Evolutionary conservation across 2,888 invertebrate species (phyloP), one percentile per base, ranked within the genome.

Genomic region (Caenorhabditis doughertyi): DNA sequence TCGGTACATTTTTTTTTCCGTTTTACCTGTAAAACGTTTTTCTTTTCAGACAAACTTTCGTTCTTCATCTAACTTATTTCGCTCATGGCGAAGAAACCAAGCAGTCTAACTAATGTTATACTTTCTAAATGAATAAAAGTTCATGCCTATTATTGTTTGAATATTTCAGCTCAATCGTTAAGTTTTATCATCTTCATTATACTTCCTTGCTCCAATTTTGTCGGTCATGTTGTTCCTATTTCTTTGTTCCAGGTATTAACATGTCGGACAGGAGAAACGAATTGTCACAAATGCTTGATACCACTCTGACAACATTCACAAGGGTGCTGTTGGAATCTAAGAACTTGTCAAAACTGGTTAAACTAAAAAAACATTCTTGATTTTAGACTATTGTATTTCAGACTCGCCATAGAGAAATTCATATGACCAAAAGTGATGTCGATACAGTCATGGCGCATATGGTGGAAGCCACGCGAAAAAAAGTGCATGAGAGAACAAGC

Each of bases 51-150:
- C 68, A 70, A 35, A 64, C 74, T 2, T 81, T 81, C 49, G 74
- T 70, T 27, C 68, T 81, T 39, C 81, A 81, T 42, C 39, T 81
- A 16, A 70, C 68, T 0, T 74, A 74, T 55, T 81, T 70, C 35
- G 74, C 74, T n/a, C 81, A 81, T 18, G 70, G 62, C 8, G 47
- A 29, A 5, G 18, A 39, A 16, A 7, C n/a, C 16, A 58, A 32
- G n/a, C 8, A 1, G 3, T 2, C 0, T 21, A 64, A 29, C 21
- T 64, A 32, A 11, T 9, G 42, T n/a, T 7, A 35, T 21, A 21
- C 0, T 27, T 7, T 42, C 8, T 25, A 16, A 60, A 60, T 60
- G 27, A n/a, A n/a, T n/a, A n/a, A n/a, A n/a, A n/a, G n/a, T n/a
- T n/a, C n/a, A n/a, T n/a, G n/a, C n/a, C n/a, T n/a, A n/a, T n/a